Base-by-base conservation (phyloP, 2,888 invertebrate genomes). In the Conus canariensis region DNA sequence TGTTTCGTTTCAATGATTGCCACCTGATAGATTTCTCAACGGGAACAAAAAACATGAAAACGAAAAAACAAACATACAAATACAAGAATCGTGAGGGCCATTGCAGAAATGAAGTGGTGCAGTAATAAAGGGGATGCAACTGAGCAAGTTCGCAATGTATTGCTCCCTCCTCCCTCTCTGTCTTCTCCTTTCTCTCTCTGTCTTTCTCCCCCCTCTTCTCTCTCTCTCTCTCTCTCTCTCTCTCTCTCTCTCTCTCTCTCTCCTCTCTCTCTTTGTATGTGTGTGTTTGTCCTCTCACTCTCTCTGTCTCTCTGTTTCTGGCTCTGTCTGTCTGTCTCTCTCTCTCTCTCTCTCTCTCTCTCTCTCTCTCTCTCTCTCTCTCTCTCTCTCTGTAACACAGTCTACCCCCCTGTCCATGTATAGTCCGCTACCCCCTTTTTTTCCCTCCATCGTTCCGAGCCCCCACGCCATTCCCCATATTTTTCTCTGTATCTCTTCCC, bases 311-410 rank as follows among this genome's bases (percentile, higher is more conserved):
- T 77, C 12, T 77, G 12, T 64, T 5, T 64, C 7, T 64, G 12
- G 3, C 64, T 85, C 59, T 85, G 4, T 85, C 56, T 85, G 12
- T 85, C 56, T 85, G 12, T 85, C 56, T 45, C 64, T 64, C 64
- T 64, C 64, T 64, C 64, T 64, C 64, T 64, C 64, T 85, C 59
- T 85, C 59, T 85, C 56, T 85, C 56, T 85, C 56, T 85, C 56
- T 85, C 56, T 85, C 56, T 85, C 56, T 45, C 85, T 85, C 85
- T 85, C 59, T 45, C 56, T 85, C 85, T 85, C 85, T 58, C 59
- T 58, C 59, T 85, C 56, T 85, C 85, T 85, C 56, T 59, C 22
- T 30, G 30, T 30, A 2, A 1, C 0, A 30, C 30, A 30, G 30
- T 30, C 12, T 2, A 19, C 64, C 16, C 64, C 16, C 85, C n/a